Evolutionary conservation across 1,140 invertebrate species (phyloP), one percentile per base, ranked within the genome.

Genomic region (Calliopsis andreniformis): DNA sequence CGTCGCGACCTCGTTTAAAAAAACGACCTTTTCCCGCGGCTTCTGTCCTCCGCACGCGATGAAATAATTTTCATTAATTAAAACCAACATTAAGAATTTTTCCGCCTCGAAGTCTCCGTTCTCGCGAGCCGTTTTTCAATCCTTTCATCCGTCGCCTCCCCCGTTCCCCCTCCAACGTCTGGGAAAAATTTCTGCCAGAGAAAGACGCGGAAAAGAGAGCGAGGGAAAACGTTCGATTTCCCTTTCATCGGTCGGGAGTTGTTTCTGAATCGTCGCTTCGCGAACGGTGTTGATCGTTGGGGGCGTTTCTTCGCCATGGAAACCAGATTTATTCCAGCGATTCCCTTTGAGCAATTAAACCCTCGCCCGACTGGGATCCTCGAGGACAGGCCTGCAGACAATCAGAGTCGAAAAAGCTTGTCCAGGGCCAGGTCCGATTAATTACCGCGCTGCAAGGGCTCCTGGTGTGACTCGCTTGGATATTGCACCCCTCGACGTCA

Each of bases 291-390:
- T 30, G 39, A 49, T 47, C 53, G 5, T 8, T 8, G 28, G 3
- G 49, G 35, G 35, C 35, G 3, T 10, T 39, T 10, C 10, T 10
- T 39, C 35, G 3, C 35, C 35, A 39, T 39, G 35, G 39, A 43
- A 66, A 55, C 32, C 61, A 30, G 51, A 66, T 66, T 66, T 45
- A 25, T 49, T 16, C 70, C 42, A 55, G 53, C 47, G 70, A 73
- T 73, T 66, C 71, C 28, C 71, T 73, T 73, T 73, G 61, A 73
- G 61, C 71, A 73, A 73, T 73, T 73, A 73, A 64, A 55, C 32
- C 45, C 35, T 30, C 42, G 55, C 69, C 69, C 14, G 49, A 62
- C 45, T 51, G 32, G 47, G 42, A 12, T 18, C 23, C 28, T 42
- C 59, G 61, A 56, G 61, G 71, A 66, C 71, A 43, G 47, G 20